Conservation (phyloP, 2,797 vertebrate species). For the Phoxinus dragarum region DNA sequence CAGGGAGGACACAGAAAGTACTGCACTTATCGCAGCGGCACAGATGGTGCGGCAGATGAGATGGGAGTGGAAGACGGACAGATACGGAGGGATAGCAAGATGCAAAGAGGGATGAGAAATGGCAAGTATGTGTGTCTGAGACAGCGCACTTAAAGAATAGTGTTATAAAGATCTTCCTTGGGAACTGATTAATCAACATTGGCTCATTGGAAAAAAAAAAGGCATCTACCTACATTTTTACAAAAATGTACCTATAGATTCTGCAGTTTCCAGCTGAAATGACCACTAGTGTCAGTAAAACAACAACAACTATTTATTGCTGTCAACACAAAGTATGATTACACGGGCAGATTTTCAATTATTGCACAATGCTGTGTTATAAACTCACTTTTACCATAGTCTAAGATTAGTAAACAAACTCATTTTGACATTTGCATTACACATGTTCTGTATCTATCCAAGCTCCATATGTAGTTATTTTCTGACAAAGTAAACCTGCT, state of each 20-base stretch:
- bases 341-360: neutral
- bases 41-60: slow-evolving; percentile 78
- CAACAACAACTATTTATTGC: neutral
- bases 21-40: slow-evolving; percentile 71
- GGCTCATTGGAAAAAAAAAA: neutral
- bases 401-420: no score
- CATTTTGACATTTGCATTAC: no score
- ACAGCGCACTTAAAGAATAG: slow-evolving; percentile 67
- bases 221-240: neutral
- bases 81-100: slow-evolving; percentile 59
- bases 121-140: slow-evolving; percentile 55
- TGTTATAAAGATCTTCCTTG: slow-evolving; percentile 64
- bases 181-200: slow-evolving; percentile 60
- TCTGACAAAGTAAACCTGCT: no score
- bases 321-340: neutral
- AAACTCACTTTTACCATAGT: no score
- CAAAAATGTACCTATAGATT: no score
- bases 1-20: slow-evolving; percentile 59
- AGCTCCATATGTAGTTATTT: no score
- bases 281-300: no score
- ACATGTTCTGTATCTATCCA: no score
- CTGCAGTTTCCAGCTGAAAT: no score
- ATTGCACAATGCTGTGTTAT: no score
- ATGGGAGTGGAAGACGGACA: slow-evolving; percentile 66
- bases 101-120: neutral